Evolutionary conservation across 2,113 vertebrate genomes (phyloP).

Genomic region (Heliornis fulica): DNA sequence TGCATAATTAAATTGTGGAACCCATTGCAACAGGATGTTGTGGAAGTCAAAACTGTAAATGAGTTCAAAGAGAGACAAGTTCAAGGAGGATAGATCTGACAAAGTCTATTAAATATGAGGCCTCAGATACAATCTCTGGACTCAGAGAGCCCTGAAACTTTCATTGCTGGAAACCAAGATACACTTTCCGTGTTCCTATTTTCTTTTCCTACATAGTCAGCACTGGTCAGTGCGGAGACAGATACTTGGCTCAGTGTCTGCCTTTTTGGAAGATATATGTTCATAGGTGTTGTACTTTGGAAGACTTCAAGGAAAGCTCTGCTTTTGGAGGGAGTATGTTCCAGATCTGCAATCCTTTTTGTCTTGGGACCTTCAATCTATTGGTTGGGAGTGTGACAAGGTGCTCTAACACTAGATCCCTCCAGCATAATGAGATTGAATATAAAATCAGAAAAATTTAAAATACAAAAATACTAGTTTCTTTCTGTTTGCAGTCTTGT

Average conservation of each 20-base stretch:
- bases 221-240: neutral
- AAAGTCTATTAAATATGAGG: conserved; percentile 47
- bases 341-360: neutral
- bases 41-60: conserved; percentile 57
- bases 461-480: neutral
- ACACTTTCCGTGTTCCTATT: neutral
- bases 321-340: neutral
- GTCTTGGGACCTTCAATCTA: neutral
- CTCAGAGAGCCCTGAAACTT: neutral
- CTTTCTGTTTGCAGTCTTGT: neutral
- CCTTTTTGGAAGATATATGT: neutral
- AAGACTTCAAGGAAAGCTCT: neutral
- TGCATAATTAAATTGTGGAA: conserved; percentile 56
- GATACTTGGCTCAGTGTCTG: conserved; percentile 32
- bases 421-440: neutral
- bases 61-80: conserved; percentile 63
- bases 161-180: neutral
- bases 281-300: neutral
- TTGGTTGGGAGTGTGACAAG: neutral
- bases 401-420: neutral
- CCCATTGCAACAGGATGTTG: conserved; percentile 59
- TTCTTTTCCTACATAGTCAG: neutral
- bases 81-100: conserved; percentile 44
- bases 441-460: neutral
- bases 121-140: conserved; percentile 2